These are phyloP conservation scores for Pristionchus fissidentatus DNA, from an alignment of 2,888 invertebrate genomes.

Conservation along the genomic window DNA sequence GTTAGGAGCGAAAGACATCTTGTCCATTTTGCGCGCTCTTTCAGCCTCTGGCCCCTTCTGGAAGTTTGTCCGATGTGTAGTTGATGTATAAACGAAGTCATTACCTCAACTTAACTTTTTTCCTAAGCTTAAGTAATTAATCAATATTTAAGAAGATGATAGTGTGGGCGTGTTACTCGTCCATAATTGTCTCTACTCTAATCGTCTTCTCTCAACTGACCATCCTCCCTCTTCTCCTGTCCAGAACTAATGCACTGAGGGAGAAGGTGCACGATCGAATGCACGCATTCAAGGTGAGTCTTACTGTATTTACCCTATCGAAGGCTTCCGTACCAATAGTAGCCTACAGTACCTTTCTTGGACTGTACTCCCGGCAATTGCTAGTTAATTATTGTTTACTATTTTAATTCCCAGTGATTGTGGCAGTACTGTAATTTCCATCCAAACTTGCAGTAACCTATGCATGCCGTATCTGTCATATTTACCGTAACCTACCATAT, in stretches of 20 bases:
- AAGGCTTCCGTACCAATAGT: background rate
- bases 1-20: no score
- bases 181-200: constrained; percentile 17
- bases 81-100: no score
- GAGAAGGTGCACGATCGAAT: constrained; percentile 30
- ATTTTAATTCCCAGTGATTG: no score
- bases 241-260: background rate
- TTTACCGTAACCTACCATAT: background rate
- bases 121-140: no score
- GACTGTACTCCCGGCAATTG: no score
- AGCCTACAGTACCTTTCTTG: no score
- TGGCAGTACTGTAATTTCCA: no score
- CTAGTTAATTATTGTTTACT: no score
- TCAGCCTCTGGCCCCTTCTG: background rate
- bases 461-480: background rate
- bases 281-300: constrained; percentile 9
- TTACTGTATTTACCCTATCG: background rate
- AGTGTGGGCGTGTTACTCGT: constrained; percentile 16
- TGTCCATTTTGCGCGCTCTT: background rate
- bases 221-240: constrained; percentile 8
- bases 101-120: no score
- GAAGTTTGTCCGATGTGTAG: no score
- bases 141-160: no score
- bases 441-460: no score
- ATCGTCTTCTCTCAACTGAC: constrained; percentile 38